A percentile compares a stretch with the other conserved stretches of the same genome.
These are phyloP conservation scores for Netelia inedita DNA, from an alignment of 2,888 invertebrate genomes.

Conservation along the genomic window DNA sequence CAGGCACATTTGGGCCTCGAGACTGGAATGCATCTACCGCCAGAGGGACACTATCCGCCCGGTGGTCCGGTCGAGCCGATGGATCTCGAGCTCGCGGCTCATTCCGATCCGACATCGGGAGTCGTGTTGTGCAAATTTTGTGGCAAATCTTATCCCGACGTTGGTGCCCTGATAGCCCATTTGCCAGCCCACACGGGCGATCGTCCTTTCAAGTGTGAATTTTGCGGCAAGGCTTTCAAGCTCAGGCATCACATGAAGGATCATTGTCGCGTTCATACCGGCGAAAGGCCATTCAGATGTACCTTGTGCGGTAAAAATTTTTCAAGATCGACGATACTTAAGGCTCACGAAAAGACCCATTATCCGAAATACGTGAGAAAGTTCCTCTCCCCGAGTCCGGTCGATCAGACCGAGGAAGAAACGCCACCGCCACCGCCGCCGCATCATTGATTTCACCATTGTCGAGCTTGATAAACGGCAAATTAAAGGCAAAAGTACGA, in stretches of 20 bases:
- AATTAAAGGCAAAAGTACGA: too few species aligned
- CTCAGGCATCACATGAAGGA: slow-evolving; percentile 97
- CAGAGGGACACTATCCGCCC: slow-evolving; percentile 84
- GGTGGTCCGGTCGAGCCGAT: slow-evolving; percentile 85
- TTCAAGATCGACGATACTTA: slow-evolving; percentile 95
- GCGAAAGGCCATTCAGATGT: slow-evolving; percentile 95
- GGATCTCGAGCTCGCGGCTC: slow-evolving; percentile 88
- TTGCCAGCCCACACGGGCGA: slow-evolving; percentile 96
- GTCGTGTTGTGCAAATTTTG: slow-evolving; percentile 97
- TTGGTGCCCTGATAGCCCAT: slow-evolving; percentile 94
- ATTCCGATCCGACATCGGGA: slow-evolving; percentile 89
- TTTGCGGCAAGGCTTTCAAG: slow-evolving; percentile 97
- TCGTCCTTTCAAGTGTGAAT: slow-evolving; percentile 96
- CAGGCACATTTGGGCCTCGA: slow-evolving; percentile 85
- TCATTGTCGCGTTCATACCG: slow-evolving; percentile 96
- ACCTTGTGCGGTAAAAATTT: slow-evolving; percentile 96
- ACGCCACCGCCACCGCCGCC: slow-evolving; percentile 82
- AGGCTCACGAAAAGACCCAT: slow-evolving; percentile 97
- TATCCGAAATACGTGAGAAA: slow-evolving; percentile 96
- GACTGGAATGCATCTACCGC: slow-evolving; percentile 83
- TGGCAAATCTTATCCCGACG: slow-evolving; percentile 96
- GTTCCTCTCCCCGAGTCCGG: slow-evolving; percentile 94
- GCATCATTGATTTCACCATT: slow-evolving; percentile 79
- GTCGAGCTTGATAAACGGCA: slow-evolving; percentile 49
- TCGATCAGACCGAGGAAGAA: slow-evolving; percentile 93